These are phyloP conservation scores for Polyergus mexicanus DNA, from an alignment of 1,140 invertebrate species.

Conservation along the genomic window DNA sequence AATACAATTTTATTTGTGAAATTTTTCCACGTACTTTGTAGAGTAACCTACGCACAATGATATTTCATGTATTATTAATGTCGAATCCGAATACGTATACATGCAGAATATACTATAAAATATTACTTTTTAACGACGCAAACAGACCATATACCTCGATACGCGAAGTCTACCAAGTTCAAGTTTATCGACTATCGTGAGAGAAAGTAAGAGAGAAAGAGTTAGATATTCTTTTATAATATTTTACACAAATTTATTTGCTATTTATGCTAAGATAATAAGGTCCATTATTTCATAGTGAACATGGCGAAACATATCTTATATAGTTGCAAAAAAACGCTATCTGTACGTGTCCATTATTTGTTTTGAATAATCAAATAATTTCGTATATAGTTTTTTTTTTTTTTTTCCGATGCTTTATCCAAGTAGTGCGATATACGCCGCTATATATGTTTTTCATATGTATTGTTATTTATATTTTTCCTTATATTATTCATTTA, in stretches of 20 bases:
- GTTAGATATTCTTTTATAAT: neutral
- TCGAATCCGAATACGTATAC: neutral
- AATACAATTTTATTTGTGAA: neutral
- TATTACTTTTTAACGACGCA: neutral
- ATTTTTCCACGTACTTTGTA: neutral
- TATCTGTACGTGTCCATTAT: constrained; percentile 11
- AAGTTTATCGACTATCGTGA: neutral
- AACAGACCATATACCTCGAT: no score
- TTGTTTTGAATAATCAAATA: constrained; percentile 12
- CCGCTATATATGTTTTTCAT: neutral
- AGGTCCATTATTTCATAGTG: no score
- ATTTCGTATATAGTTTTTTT: constrained; percentile 8
- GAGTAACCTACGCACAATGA: neutral
- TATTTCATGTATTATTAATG: neutral
- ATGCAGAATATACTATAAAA: neutral
- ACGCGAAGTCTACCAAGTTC: neutral
- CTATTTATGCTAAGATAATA: neutral
- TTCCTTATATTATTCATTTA: neutral
- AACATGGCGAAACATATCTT: neutral
- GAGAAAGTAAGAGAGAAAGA: no score
- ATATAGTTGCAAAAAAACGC: neutral
- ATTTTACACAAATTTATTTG: neutral
- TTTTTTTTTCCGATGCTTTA: neutral
- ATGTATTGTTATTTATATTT: neutral
- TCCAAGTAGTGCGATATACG: neutral